Evolutionary conservation across 2,113 vertebrate genomes (phyloP), one percentile per base, ranked within the genome.

Genomic region (Cichladusa arquata): DNA sequence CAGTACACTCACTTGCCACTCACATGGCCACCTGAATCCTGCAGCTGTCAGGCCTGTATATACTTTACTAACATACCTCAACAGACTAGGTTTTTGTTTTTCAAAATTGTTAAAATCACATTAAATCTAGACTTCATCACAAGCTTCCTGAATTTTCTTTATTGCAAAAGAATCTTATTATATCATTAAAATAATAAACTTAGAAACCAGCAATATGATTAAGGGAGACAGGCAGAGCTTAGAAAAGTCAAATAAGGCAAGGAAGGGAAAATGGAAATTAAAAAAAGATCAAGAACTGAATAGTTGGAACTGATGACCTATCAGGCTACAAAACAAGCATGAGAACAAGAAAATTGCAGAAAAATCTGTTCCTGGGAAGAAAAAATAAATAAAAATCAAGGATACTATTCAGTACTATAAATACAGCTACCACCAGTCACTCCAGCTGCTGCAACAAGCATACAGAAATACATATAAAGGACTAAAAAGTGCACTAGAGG

Each of bases 171-270:
- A 7, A 83, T 50, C 8, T 36, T 61, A 74, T 70, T 74, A 58
- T 28, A 34, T 48, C 54, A 81, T 83, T 91, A 86, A 72, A 91
- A 93, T 79, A 92, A 91, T 36, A 88, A 72, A 80, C 58, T 64
- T 34, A 34, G 23, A 81, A 81, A 77, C 20, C 31, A 83, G 36
- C 11, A 86, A 69, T 56, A 56, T 7, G 11, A 89, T 48, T 57
- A 84, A 86, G 31, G 50, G 19, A 86, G 45, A 66, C n/a, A 25
- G 19, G 65, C 77, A 36, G 54, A 51, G 48, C 58, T 86, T 26
- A 72, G 48, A 51, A 64, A 80, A 64, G 14, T 66, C 66, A 54
- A 76, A 60, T 67, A 53, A 94, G 40, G 45, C 11, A 47, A 92
- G 31, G 31, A 90, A 79, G 13, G 14, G 22, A 90, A 56, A 94